These are phyloP conservation scores for Netta rufina DNA, from an alignment of 2,797 vertebrate species.

Conservation along the genomic window DNA sequence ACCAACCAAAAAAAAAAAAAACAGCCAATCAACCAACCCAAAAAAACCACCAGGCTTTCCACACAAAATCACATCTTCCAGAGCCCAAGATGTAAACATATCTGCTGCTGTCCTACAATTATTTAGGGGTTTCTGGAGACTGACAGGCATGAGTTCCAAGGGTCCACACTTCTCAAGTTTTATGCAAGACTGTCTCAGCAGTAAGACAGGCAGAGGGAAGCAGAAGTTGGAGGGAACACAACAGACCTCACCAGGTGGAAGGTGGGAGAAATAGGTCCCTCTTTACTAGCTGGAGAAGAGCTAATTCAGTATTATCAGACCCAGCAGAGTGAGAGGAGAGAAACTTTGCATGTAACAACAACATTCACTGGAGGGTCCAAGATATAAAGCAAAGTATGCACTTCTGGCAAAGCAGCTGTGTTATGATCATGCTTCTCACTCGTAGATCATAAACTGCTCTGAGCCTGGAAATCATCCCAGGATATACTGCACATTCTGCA, in stretches of 20 bases:
- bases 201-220: neutral
- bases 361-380: neutral
- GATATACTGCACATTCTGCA: neutral
- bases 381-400: neutral
- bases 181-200: neutral
- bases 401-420: neutral
- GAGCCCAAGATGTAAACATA: neutral
- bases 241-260: neutral
- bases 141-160: neutral
- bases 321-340: fast-evolving
- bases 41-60: neutral
- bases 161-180: neutral
- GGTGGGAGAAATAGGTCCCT: neutral
- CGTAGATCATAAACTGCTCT: neutral
- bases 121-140: neutral
- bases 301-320: neutral
- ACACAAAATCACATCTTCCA: neutral
- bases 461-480: neutral
- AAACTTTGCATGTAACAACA: neutral
- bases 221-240: neutral
- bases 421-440: neutral
- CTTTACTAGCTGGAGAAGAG: neutral
- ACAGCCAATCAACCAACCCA: too few species aligned
- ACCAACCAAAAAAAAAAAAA: too few species aligned
- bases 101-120: neutral